Evolutionary conservation across 1,140 invertebrate genomes (phyloP), one percentile per base, ranked within the genome.

Genomic region (Triops longicaudatus): DNA sequence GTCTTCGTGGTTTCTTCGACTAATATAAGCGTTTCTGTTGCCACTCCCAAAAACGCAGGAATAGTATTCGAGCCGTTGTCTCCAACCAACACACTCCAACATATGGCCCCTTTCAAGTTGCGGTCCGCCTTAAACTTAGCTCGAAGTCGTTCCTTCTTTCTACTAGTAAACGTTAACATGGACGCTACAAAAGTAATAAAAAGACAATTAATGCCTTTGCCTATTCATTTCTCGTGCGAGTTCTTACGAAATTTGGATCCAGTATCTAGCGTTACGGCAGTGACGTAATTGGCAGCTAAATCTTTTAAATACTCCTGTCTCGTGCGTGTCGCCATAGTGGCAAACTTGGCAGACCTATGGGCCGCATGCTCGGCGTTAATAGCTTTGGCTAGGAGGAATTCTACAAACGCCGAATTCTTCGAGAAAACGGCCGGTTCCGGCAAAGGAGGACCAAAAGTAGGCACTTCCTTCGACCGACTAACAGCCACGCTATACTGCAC

Each of bases 311-410:
- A 98, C 86, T 98, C 97, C 83, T 97, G 93, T 81, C 96, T 87
- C 22, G 97, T 98, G 82, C 97, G 88, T 10, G 94, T 95, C 4
- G 97, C 96, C 96, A 99, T 98, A 5, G 94, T 96, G 73, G 93
- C 92, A 86, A 99, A 99, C 86, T 98, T 98, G 82, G 98, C 94
- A 11, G 95, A 97, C 78, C 93, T 89, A 82, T 98, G 95, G 12
- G 95, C 96, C 17, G 96, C 96, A 86, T 98, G 98, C 85, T 99
- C 97, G 26, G 94, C 97, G 86, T 99, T 99, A 72, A 99, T 96
- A 26, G 97, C 93, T 90, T 99, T 98, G 71, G 96, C 93, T 78
- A 98, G 84, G 27, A 98, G 87, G 84, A 98, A 96, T 83, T 98
- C 94, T 17, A 92, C 91, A 84, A 99, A 98, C 14, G 90, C 87